phyloP scores from a whole-genome alignment of 2,113 vertebrate genomes.

The Pollimyrus isidori region DNA sequence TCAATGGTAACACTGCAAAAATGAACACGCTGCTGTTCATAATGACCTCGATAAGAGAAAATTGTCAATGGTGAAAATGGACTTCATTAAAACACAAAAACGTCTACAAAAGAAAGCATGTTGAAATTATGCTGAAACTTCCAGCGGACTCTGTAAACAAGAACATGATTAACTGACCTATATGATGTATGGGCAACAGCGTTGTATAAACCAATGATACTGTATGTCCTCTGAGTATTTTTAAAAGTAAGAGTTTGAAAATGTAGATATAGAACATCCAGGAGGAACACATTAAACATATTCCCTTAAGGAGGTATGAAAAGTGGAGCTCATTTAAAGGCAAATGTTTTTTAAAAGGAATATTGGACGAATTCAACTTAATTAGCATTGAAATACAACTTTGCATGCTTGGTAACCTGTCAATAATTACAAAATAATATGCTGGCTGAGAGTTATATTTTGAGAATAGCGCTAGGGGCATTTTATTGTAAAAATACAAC shows the following conservation, averaged over 20 bases:
- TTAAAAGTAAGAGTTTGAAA: slow-evolving; percentile 18
- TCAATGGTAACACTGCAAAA: slow-evolving; percentile 30
- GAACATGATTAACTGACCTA: slow-evolving; percentile 26
- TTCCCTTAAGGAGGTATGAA: slow-evolving; percentile 66
- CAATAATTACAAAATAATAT: neutral
- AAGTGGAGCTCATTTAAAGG: slow-evolving; percentile 73
- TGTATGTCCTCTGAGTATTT: neutral
- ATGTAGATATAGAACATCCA: neutral
- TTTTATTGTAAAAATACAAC: neutral
- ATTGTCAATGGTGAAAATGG: slow-evolving; percentile 37
- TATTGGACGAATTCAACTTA: slow-evolving; percentile 2
- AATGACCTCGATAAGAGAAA: slow-evolving; percentile 37
- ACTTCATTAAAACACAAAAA: slow-evolving; percentile 13
- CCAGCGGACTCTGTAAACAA: slow-evolving; percentile 25
- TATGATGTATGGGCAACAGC: slow-evolving; percentile 13
- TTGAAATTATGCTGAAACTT: slow-evolving; percentile 23
- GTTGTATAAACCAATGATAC: neutral
- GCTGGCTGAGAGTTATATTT: neutral
- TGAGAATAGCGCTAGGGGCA: neutral
- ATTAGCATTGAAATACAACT: neutral
- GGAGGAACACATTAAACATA: slow-evolving; percentile 41
- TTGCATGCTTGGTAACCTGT: neutral
- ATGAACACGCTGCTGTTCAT: slow-evolving; percentile 38
- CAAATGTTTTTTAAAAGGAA: slow-evolving; percentile 65
- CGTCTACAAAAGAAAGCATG: slow-evolving; percentile 19